Base-by-base conservation (phyloP, 2,113 vertebrate genomes). In the Apus apus region DNA sequence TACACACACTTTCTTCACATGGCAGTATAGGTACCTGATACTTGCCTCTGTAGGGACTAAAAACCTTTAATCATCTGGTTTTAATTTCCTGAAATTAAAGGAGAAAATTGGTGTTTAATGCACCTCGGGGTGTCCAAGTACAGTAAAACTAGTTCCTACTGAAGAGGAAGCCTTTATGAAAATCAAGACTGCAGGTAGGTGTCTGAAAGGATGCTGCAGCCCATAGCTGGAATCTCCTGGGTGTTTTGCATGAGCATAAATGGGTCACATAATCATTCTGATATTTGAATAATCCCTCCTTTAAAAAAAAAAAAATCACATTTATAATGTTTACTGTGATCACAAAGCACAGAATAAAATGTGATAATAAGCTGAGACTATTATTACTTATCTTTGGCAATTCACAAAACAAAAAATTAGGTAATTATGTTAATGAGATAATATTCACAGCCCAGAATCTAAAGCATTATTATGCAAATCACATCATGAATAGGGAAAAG, bases 391-490 rank as follows among this genome's bases (percentile, higher is more conserved):
- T 72, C 89, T 80, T 65, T 76, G 89, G 30, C 68, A 89, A 94
- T 73, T 91, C 89, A 94, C 67, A 93, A 94, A 96, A 92, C 75
- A 95, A 96, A 58, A 91, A 94, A 94, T 95, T 85, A 85, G 56
- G 50, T 89, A 96, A 92, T 96, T 97, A 97, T 96, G 87, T 88
- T 97, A 97, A 97, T 96, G 58, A 89, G 80, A 82, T 90, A 89
- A 93, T 94, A 91, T 38, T 91, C 64, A 26, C n/a, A 96, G 66
- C 29, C 36, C 53, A 68, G 84, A 90, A 90, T 90, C 72, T 93
- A 77, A 89, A 67, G 48, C 79, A 77, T 93, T 92, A 93, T 94
- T 97, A 96, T 97, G 93, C 89, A 95, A 96, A 97, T 97, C 48
- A n/a, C 50, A 54, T 48, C 30, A 68, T n/a, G 79, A 95, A 90